Base-by-base conservation (phyloP, 2,113 vertebrate species). In the Enhydra lutris region DNA sequence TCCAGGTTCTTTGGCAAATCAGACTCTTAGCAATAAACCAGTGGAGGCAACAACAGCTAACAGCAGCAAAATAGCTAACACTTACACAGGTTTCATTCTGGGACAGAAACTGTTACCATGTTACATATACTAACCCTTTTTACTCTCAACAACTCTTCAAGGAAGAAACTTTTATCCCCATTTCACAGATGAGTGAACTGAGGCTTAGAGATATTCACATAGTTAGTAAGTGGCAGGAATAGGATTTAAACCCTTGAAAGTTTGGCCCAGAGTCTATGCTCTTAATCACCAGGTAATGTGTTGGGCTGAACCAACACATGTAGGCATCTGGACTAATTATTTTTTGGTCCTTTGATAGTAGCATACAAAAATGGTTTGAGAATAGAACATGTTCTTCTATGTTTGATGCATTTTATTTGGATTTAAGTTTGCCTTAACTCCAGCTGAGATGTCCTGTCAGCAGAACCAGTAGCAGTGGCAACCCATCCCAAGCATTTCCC, bases 381-480 rank as follows among this genome's bases (percentile, higher is more conserved):
- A 71, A 36, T 34, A 36, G n/a, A 34, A 67, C 65, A 18, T 36
- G 17, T 36, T 71, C 34, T 71, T 71, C 67, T 36, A 21, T 71
- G 67, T 21, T 71, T 71, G 50, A 50, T 50, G 50, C 50, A 50
- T 14, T 50, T 50, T 71, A 71, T 71, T 71, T 71, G 67, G 18
- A 8, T 36, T 71, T 71, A 36, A 71, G 18, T 7, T 36, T 71
- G 67, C 67, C 20, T 71, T n/a, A 36, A 71, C 18, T 71, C 67
- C 67, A 36, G n/a, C 18, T 71, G 67, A 36, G 18, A 73, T 95
- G 67, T 92, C 93, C 26, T 88, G 59, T 20, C 93, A 95, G 15
- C 89, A 92, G 50, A 95, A n/a, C 61, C 78, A 97, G 57, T 23
- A 83, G 57, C 83, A 76, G 31, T 78, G 78, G 23, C 78, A 95